These are phyloP conservation scores for Holocentrus rufus DNA, from an alignment of 2,797 vertebrate species.

Conservation along the genomic window DNA sequence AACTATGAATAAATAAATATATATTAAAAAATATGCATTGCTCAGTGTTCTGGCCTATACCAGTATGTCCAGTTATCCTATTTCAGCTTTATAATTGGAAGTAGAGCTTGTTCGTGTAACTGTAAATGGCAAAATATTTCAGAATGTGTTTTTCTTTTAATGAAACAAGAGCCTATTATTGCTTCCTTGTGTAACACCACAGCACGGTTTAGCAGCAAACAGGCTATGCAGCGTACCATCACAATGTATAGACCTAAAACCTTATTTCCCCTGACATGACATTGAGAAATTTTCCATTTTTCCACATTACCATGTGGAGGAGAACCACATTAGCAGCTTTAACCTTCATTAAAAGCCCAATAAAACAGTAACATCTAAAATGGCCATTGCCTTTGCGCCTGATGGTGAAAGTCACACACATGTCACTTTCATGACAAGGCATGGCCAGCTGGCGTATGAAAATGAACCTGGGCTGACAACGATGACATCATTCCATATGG, in stretches of 20 bases:
- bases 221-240: neutral
- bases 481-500: slow-evolving; percentile 24
- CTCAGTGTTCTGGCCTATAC: neutral
- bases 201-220: neutral
- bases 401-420: slow-evolving; percentile 12
- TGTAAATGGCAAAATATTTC: neutral
- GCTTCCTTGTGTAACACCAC: neutral
- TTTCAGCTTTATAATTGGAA: neutral
- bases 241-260: no score
- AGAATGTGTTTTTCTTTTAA: neutral
- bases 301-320: neutral
- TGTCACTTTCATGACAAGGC: slow-evolving; percentile 16
- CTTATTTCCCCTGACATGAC: slow-evolving; percentile 1
- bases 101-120: neutral
- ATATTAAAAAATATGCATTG: no score
- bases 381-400: neutral
- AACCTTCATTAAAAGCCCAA: slow-evolving; percentile 29
- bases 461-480: slow-evolving; percentile 11
- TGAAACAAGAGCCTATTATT: neutral
- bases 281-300: slow-evolving; percentile 4
- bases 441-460: slow-evolving; percentile 34
- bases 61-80: neutral
- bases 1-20: no score
- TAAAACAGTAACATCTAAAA: slow-evolving; percentile 9
- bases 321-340: neutral